Base-by-base conservation (phyloP, 53 echinoderm and acorn worm species). In the Antedon mediterranea region DNA sequence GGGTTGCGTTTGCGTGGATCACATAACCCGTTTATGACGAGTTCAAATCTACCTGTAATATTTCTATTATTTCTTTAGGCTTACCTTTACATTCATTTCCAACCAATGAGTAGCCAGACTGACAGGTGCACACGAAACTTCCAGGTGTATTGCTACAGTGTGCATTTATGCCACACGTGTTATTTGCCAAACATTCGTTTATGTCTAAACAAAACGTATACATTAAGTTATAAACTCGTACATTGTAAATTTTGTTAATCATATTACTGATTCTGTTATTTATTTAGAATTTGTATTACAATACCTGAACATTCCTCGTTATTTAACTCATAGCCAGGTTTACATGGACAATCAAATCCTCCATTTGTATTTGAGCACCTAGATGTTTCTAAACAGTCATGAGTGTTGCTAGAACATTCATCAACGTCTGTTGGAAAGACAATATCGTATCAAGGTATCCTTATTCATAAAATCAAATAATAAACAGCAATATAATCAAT, bases 341-440 rank as follows among this genome's bases (percentile, higher is more conserved):
- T 33, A 28, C 93, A 93, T 28, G 85, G 44, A 70, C 93, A 93
- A 31, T 73, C 84, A 75, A 71, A 89, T 28, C 83, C 78, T 42
- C 93, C 89, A 0, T 27, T 43, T 8, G 74, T 82, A 71, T 93
- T 89, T 0, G 74, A 29, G 78, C 93, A 93, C 30, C 20, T n/a
- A 3, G 89, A 87, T 73, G 83, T 81, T 23, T 44, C 71, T 27
- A 78, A 43, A 57, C 93, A 93, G 29, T 83, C 30, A 71, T 85
- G 87, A 2, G 81, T 83, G 28, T 31, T 28, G 11, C 34, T 32
- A 7, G 43, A 30, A 74, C 93, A 93, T 74, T 71, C 71, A 41
- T 34, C 37, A 34, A 77, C 13, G 13, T 32, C 33, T 33, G 13
- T 11, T 18, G 4, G 11, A 37, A 37, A 37, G 11, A 37, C 37